Evolutionary conservation across 2,113 vertebrate genomes (phyloP).

Genomic region (Lontra canadensis): DNA sequence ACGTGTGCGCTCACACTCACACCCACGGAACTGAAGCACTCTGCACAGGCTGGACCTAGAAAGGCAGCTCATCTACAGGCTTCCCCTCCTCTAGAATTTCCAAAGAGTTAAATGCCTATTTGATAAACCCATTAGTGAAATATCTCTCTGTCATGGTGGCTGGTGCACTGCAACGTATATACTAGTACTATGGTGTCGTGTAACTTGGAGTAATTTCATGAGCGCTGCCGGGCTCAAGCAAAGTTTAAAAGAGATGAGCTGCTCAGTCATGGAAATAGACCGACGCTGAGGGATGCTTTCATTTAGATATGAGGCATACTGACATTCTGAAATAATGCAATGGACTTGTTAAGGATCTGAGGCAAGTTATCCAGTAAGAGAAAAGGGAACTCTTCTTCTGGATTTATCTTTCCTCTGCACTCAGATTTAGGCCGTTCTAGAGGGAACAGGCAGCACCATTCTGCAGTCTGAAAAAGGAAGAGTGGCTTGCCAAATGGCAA

Average conservation of each 20-base stretch:
- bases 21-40: not conserved
- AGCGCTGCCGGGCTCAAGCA: not conserved
- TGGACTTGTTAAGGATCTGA: not conserved
- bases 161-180: not conserved
- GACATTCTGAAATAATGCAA: not conserved
- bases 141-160: not conserved
- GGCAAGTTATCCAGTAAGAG: not conserved
- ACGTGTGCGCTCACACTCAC: not conserved
- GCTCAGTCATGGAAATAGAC: not conserved
- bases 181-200: not conserved
- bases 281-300: not conserved
- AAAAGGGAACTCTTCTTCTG: not conserved
- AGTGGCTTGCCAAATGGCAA: not conserved
- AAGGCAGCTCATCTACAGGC: not conserved
- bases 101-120: not conserved
- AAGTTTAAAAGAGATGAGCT: constrained; percentile 8
- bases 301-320: not conserved
- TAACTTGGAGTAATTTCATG: not conserved
- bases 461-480: not conserved
- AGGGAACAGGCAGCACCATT: not conserved
- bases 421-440: not conserved
- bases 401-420: not conserved
- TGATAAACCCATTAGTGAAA: not conserved
- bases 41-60: not conserved
- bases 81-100: not conserved